Evolutionary conservation across 2,888 invertebrate genomes (phyloP).

Genomic region (Campoplex capitator): DNA sequence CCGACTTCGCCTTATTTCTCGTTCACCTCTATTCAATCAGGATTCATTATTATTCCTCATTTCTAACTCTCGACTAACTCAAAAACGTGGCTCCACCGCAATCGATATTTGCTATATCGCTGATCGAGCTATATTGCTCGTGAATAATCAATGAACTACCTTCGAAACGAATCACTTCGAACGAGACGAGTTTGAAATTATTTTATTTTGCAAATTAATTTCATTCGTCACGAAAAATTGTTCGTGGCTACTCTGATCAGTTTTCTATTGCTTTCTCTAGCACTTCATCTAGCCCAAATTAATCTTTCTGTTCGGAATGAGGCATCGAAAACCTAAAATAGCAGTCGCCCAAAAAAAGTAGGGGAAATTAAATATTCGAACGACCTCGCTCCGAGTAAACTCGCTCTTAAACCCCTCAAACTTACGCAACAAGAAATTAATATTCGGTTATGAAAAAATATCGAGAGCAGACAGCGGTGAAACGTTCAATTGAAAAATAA

Average conservation of each 20-base stretch:
- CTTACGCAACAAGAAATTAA: not conserved
- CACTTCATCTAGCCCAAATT: not conserved
- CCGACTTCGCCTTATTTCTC: not conserved
- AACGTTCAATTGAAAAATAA: not conserved
- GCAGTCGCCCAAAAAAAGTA: not conserved
- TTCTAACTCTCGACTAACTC: not conserved
- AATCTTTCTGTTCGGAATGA: not conserved
- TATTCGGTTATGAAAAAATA: not conserved
- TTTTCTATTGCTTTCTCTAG: not conserved
- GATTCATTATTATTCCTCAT: not conserved
- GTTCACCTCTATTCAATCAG: not conserved
- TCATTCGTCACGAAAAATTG: not conserved
- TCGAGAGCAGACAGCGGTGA: not conserved
- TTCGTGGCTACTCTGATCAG: not conserved
- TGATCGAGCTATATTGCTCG: not conserved
- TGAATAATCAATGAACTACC: not conserved
- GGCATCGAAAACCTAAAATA: not conserved
- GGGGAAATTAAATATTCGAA: not conserved
- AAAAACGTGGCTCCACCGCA: not conserved
- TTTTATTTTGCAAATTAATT: not conserved
- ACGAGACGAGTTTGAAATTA: not conserved
- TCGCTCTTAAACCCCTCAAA: constrained; percentile 1
- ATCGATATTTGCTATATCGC: not conserved
- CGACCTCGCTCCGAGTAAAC: not conserved
- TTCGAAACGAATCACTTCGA: not conserved